Percentiles rank a stretch among this genome's conserved stretches.
Evolutionary conservation across 2,797 vertebrate species (phyloP).

Genomic region (Cephalopachus bancanus): DNA sequence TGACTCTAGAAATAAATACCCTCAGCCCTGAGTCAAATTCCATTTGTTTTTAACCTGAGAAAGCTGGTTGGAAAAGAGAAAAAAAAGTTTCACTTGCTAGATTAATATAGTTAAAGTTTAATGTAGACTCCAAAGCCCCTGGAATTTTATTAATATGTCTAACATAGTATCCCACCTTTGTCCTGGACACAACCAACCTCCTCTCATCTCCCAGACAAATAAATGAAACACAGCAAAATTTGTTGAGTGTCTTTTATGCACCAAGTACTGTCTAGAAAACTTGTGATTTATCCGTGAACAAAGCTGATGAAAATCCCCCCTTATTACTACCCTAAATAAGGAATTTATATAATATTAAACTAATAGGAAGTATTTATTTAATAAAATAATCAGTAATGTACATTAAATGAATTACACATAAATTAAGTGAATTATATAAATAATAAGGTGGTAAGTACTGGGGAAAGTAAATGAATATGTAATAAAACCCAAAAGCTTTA

Average conservation of each 20-base stretch:
- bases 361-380: background rate
- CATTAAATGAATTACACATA: background rate
- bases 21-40: background rate
- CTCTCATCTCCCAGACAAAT: background rate
- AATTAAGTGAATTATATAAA: background rate
- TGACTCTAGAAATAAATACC: background rate
- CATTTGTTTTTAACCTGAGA: too few relatives aligned
- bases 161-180: background rate
- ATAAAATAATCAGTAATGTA: background rate
- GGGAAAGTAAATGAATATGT: background rate
- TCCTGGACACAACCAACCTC: background rate
- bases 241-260: background rate
- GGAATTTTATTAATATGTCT: background rate
- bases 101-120: background rate
- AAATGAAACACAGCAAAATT: background rate
- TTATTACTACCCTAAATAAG: background rate
- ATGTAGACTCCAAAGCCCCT: background rate
- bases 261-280: background rate
- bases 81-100: background rate
- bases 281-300: background rate
- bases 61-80: too few relatives aligned
- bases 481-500: background rate
- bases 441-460: background rate
- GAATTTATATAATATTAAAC: background rate
- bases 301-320: background rate